phyloP scores from a whole-genome alignment of 2,113 vertebrate genomes.

The Lonchura striata region DNA sequence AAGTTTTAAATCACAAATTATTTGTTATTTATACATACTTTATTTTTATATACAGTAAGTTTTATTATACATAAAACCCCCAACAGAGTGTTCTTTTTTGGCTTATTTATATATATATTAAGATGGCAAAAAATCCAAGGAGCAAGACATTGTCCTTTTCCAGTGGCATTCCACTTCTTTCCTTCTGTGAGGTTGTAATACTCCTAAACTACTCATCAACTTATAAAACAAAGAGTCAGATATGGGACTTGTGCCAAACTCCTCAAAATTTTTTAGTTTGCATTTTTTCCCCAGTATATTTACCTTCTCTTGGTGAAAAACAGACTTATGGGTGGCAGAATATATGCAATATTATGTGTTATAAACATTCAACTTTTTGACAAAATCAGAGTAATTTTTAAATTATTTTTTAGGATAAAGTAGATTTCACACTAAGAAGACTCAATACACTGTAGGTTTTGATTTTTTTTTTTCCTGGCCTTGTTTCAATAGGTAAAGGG shows the following conservation, averaged over 20 bases:
- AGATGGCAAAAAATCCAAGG: not conserved
- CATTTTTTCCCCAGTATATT: not conserved
- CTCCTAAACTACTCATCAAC: not conserved
- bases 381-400: not conserved
- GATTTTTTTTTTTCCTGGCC: not conserved
- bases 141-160: not conserved
- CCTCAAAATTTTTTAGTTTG: not conserved
- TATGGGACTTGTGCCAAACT: not conserved
- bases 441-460: not conserved
- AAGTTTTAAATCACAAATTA: not conserved
- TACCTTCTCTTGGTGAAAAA: not conserved
- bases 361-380: not conserved
- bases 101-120: not conserved
- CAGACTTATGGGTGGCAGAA: not conserved
- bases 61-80: not conserved
- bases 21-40: not conserved
- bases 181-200: not conserved
- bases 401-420: not conserved
- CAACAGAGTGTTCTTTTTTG: not conserved
- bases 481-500: not conserved
- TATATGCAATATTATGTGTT: not conserved
- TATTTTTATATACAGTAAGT: not conserved
- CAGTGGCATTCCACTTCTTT: not conserved
- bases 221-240: not conserved
- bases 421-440: not conserved